Evolutionary conservation across 2,797 vertebrate species (phyloP).

Genomic region (Staurois parvus): DNA sequence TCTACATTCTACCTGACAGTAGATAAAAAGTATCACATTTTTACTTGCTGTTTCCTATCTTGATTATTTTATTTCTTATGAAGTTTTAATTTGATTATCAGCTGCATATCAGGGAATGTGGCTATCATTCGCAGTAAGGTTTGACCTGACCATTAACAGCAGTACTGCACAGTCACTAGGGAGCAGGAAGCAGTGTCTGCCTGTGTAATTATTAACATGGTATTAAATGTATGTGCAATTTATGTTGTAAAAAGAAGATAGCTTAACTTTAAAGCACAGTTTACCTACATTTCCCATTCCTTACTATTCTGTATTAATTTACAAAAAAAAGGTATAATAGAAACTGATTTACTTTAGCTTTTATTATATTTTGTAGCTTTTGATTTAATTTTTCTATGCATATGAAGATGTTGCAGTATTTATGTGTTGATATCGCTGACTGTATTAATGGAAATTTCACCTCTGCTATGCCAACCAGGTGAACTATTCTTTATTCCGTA

Average conservation of each 20-base stretch:
- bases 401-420: neutral
- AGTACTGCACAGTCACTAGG: neutral
- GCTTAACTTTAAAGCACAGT: neutral
- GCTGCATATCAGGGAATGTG: too few species aligned
- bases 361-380: neutral
- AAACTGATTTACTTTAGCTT: neutral
- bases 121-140: neutral
- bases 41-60: neutral
- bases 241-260: neutral
- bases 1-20: neutral
- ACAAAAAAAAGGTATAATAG: neutral
- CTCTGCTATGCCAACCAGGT: constrained; percentile 40
- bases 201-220: neutral
- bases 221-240: neutral
- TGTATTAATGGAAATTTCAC: neutral
- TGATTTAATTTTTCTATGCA: constrained; percentile 7
- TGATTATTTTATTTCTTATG: neutral
- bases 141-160: too few species aligned
- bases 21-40: neutral
- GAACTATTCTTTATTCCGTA: constrained; percentile 69
- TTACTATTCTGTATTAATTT: neutral
- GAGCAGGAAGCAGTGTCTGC: neutral
- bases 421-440: constrained; percentile 34
- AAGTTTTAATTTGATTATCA: neutral
- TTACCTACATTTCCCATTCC: neutral